Evolutionary conservation across 1,140 invertebrate species (phyloP).

Genomic region (Meloidogyne exigua): DNA sequence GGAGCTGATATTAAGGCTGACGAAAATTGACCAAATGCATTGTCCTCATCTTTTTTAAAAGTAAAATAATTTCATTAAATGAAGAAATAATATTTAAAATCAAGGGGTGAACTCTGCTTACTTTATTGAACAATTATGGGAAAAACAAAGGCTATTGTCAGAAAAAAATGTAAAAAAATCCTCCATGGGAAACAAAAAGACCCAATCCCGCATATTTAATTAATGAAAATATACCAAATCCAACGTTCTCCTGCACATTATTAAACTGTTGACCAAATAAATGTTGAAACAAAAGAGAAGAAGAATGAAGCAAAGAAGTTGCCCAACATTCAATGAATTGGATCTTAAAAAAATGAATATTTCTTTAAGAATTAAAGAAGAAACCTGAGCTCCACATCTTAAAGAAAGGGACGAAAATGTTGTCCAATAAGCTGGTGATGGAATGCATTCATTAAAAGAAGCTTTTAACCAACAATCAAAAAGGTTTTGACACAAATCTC

Average conservation of each 20-base stretch:
- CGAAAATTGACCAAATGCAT: conserved; percentile 11
- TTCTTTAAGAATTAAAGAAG: not conserved
- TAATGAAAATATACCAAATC: not conserved
- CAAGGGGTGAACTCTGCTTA: too few species aligned
- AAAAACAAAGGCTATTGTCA: too few species aligned
- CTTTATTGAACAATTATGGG: too few species aligned
- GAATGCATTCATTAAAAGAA: conserved; percentile 49
- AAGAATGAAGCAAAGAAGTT: conserved; percentile 49
- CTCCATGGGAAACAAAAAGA: too few species aligned
- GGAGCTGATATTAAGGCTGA: not conserved
- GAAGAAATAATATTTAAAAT: too few species aligned
- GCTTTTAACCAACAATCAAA: conserved; percentile 56
- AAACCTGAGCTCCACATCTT: conserved; percentile 38
- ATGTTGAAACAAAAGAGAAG: conserved; percentile 47
- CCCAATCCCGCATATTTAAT: too few species aligned
- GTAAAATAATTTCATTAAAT: not conserved
- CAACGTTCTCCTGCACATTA: not conserved
- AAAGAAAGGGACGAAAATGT: conserved; percentile 46
- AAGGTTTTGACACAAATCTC: conserved; percentile 38
- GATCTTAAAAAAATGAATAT: conserved; percentile 44
- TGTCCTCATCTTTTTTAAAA: conserved; percentile 8
- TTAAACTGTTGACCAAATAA: conserved; percentile 50
- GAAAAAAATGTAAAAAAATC: too few species aligned
- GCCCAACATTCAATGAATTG: conserved; percentile 60
- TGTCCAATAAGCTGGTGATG: conserved; percentile 57